Evolutionary conservation across 2,113 vertebrate species (phyloP).

Genomic region (Asarcornis scutulata): DNA sequence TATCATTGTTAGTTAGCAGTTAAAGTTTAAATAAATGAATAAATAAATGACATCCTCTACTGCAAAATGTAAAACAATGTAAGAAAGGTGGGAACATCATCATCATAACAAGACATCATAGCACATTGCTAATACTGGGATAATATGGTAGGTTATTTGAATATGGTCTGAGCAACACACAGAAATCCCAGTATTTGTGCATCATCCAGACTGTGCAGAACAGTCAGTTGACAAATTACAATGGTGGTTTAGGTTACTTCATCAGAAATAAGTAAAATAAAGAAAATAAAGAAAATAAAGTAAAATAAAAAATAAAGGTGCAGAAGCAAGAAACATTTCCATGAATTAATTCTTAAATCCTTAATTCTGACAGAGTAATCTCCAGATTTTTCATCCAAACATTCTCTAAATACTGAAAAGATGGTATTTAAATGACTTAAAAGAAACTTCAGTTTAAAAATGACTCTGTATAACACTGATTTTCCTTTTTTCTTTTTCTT

Average conservation of each 20-base stretch:
- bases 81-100: not conserved
- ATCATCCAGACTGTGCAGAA: not conserved
- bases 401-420: not conserved
- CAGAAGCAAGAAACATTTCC: not conserved
- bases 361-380: not conserved
- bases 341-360: not conserved
- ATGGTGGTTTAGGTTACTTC: not conserved
- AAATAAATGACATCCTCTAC: not conserved
- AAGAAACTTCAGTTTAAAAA: not conserved
- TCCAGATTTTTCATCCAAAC: not conserved
- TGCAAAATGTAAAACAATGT: not conserved
- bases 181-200: not conserved
- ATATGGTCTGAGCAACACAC: not conserved
- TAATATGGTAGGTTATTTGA: not conserved
- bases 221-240: not conserved
- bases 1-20: not conserved
- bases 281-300: no score
- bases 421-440: not conserved
- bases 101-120: not conserved
- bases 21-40: not conserved
- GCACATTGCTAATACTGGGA: not conserved
- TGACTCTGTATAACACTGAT: not conserved
- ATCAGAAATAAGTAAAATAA: not conserved
- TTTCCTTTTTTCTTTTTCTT: no score
- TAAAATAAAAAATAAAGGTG: not conserved